A percentile compares a stretch with the other conserved stretches of the same genome.
These are phyloP conservation scores for Lacerta agilis DNA, from an alignment of 2,797 vertebrate species.

Conservation along the genomic window DNA sequence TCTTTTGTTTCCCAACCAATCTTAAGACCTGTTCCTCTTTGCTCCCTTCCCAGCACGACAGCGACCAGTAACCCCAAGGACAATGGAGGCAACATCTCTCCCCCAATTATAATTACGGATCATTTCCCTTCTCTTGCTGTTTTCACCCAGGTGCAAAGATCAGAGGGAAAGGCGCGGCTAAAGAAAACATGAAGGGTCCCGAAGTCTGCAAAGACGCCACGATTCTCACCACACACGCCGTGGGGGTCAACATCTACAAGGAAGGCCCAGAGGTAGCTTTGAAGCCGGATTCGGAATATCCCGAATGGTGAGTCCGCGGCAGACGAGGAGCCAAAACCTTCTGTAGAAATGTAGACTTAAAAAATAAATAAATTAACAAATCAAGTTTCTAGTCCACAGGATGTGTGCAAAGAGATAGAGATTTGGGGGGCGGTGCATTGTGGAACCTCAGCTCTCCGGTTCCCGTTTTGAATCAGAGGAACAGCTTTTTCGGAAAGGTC, in stretches of 20 bases:
- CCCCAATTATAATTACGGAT: not conserved
- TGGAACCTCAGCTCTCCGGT: not conserved
- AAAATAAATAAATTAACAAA: not conserved
- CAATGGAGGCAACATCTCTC: too few relatives aligned
- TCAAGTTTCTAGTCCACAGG: not conserved
- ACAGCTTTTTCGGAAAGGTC: too few relatives aligned
- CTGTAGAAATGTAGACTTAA: not conserved
- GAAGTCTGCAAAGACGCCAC: conserved; percentile 87
- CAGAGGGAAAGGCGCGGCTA: conserved; percentile 81
- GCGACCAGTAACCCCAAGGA: not conserved
- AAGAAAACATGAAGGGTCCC: conserved; percentile 82
- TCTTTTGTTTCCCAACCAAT: too few relatives aligned
- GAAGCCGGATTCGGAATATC: conserved; percentile 82
- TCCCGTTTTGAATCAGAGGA: too few relatives aligned
- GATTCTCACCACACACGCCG: conserved; percentile 82
- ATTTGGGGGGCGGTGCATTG: not conserved
- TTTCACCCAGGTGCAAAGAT: conserved; percentile 76
- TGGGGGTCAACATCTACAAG: conserved; percentile 88
- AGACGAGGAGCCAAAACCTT: not conserved
- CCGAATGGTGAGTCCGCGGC: conserved; percentile 83
- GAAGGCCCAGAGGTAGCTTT: conserved; percentile 85
- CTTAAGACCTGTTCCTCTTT: too few relatives aligned
- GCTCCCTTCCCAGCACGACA: not conserved
- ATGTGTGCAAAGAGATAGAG: not conserved
- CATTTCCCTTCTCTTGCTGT: not conserved